Conservation (phyloP, 2,888 invertebrate species). For the Troglohyphantes excavatus region DNA sequence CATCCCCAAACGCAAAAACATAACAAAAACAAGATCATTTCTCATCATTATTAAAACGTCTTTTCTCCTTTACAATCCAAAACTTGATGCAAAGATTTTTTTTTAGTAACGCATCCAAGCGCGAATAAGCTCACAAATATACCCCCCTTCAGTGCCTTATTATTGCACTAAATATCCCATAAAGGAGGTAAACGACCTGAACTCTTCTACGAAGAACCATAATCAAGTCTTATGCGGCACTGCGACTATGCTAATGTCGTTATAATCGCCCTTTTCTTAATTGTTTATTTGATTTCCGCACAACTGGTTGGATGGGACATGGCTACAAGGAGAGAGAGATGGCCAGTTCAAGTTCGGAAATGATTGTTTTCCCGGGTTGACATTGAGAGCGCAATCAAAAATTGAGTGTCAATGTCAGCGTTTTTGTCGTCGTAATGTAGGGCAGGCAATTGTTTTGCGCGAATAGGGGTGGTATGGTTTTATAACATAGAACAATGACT, state of each 20-base stretch:
- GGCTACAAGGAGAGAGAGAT: background rate
- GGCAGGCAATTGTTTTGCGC: too few relatives aligned
- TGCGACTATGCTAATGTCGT: constrained; percentile 7
- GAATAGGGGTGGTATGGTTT: too few relatives aligned
- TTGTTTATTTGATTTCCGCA: background rate
- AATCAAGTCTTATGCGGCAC: background rate
- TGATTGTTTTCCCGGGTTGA: background rate
- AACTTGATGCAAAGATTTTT: background rate
- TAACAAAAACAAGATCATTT: background rate
- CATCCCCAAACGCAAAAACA: background rate
- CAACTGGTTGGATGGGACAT: background rate
- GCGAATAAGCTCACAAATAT: background rate
- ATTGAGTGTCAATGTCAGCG: background rate
- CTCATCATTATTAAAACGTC: background rate
- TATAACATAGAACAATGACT: too few relatives aligned
- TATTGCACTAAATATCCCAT: constrained; percentile 15
- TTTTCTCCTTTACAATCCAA: background rate
- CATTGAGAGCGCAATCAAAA: background rate
- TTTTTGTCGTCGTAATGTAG: background rate
- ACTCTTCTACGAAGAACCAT: background rate
- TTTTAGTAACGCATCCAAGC: background rate
- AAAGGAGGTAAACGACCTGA: constrained; percentile 41
- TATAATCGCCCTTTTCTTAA: constrained; percentile 11
- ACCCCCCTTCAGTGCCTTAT: constrained; percentile 9
- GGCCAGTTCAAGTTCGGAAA: background rate